These are phyloP conservation scores for Isoperla grammatica DNA, from an alignment of 2,888 invertebrate genomes.

Conservation along the genomic window DNA sequence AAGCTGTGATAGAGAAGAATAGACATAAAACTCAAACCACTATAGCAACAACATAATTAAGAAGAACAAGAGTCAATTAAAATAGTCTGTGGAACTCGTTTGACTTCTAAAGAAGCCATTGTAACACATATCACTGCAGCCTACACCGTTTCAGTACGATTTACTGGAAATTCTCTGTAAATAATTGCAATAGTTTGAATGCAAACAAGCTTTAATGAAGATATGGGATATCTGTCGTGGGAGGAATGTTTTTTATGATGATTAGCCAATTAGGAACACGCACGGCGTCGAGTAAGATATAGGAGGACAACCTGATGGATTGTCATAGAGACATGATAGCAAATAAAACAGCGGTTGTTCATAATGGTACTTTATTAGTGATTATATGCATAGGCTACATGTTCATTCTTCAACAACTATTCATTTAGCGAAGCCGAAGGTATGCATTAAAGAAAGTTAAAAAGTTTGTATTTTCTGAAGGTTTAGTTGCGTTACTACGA, in stretches of 20 bases:
- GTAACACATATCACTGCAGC: not conserved
- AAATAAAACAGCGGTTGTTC: too few relatives aligned
- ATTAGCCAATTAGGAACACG: slow-evolving; percentile 13
- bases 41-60: slow-evolving; percentile 23
- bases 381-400: too few relatives aligned
- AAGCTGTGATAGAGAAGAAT: slow-evolving; percentile 13
- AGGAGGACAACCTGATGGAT: not conserved
- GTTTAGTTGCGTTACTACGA: too few relatives aligned
- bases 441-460: not conserved
- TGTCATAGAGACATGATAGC: not conserved
- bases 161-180: slow-evolving; percentile 1
- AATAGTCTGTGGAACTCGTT: slow-evolving; percentile 18
- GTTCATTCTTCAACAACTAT: too few relatives aligned
- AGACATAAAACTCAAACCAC: slow-evolving; percentile 16
- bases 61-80: slow-evolving; percentile 22
- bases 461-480: too few relatives aligned
- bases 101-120: slow-evolving; percentile 17
- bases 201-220: slow-evolving; percentile 22
- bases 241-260: slow-evolving; percentile 18
- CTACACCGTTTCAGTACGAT: slow-evolving; percentile 13
- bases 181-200: slow-evolving; percentile 11
- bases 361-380: too few relatives aligned
- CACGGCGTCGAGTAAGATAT: not conserved
- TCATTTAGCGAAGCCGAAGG: not conserved
- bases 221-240: slow-evolving; percentile 20